Percentiles rank a stretch among this genome's conserved stretches.
Evolutionary conservation across 2,113 vertebrate species (phyloP).

Genomic region (Onychostoma macrolepis): DNA sequence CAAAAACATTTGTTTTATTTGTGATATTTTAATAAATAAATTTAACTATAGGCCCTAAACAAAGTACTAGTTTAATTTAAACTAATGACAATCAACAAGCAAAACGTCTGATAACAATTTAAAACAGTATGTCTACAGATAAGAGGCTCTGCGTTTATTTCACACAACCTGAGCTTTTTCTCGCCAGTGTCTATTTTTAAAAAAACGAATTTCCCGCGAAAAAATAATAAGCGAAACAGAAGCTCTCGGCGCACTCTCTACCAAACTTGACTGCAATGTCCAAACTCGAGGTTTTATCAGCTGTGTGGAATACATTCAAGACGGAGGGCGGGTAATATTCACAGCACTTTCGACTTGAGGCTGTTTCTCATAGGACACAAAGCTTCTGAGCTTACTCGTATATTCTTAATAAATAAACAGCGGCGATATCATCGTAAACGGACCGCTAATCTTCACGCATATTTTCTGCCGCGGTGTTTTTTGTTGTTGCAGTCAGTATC

Average conservation of each 20-base stretch:
- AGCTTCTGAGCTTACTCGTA: not conserved
- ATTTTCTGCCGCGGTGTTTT: not conserved
- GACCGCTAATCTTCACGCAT: not conserved
- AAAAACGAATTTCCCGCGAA: conserved; percentile 30
- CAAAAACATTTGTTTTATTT: too few relatives aligned
- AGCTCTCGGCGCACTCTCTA: conserved; percentile 2
- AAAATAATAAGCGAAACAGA: conserved; percentile 10
- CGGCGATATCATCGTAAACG: too few relatives aligned
- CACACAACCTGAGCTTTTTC: not conserved
- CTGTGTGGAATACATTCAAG: conserved; percentile 26
- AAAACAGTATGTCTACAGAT: not conserved
- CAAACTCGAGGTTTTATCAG: conserved; percentile 27
- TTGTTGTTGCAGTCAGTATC: not conserved
- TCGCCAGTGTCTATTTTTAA: not conserved
- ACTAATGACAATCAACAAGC: not conserved
- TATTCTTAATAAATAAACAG: not conserved
- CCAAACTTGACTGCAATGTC: conserved; percentile 29
- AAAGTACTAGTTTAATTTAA: not conserved
- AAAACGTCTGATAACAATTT: not conserved
- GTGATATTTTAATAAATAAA: not conserved
- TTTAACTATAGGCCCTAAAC: not conserved
- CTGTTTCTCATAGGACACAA: not conserved
- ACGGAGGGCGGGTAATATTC: conserved; percentile 37
- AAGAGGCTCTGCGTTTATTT: not conserved
- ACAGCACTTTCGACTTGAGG: conserved; percentile 1